Evolutionary conservation across 2,113 vertebrate species (phyloP).

Genomic region (Micromys minutus): DNA sequence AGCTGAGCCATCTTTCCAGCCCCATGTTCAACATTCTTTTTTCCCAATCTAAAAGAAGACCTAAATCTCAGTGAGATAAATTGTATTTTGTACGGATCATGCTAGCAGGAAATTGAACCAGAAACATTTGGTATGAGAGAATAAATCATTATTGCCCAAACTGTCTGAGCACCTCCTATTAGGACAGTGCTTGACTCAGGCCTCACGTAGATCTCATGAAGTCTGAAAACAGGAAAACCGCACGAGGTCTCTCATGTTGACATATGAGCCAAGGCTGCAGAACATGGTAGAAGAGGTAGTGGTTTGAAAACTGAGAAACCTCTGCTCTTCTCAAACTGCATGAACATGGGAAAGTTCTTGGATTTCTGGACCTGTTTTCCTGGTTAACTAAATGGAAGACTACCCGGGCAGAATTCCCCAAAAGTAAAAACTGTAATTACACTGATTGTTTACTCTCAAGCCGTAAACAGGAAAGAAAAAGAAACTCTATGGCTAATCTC

Average conservation of each 20-base stretch:
- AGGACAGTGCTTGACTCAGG: not conserved
- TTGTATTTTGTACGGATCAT: not conserved
- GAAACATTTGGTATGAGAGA: not conserved
- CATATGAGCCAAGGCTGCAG: not conserved
- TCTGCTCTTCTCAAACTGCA: too few species aligned
- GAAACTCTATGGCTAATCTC: not conserved
- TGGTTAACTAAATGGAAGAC: slow-evolving; percentile 15
- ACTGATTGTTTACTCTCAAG: not conserved
- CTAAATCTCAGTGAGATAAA: slow-evolving; percentile 13
- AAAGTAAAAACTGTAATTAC: not conserved
- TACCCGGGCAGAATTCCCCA: not conserved
- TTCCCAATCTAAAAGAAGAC: not conserved
- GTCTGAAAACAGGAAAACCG: not conserved
- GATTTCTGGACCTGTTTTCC: not conserved
- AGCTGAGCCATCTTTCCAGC: too few species aligned
- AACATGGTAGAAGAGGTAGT: not conserved
- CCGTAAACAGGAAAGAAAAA: not conserved
- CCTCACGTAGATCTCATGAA: not conserved
- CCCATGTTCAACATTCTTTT: slow-evolving; percentile 3
- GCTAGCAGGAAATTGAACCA: not conserved
- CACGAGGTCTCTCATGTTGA: not conserved
- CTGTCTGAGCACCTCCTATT: not conserved
- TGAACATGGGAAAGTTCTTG: not conserved
- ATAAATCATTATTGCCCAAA: not conserved
- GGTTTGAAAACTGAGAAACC: not conserved